phyloP scores from a whole-genome alignment of 2,797 vertebrate species.

The Hippoglossus hippoglossus region DNA sequence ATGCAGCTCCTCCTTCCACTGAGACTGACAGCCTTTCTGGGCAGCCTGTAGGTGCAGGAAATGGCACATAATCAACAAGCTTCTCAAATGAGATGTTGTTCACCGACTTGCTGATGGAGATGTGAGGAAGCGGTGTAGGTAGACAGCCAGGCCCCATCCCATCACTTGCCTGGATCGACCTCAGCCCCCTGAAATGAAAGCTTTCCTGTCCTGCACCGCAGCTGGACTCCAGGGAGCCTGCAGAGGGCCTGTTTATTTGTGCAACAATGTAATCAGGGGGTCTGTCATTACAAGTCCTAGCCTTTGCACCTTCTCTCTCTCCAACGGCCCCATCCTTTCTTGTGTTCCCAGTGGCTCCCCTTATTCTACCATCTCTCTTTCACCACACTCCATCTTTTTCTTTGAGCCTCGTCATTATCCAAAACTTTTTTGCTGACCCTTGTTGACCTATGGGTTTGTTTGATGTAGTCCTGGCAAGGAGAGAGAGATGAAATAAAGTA shows the following conservation, averaged over 20 bases:
- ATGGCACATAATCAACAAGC: constrained; percentile 57
- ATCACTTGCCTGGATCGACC: constrained; percentile 62
- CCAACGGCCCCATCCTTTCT: constrained; percentile 52
- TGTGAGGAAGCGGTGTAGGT: constrained; percentile 53
- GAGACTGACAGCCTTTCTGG: constrained; percentile 46
- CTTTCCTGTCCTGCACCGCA: constrained; percentile 75
- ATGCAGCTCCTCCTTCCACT: constrained; percentile 12
- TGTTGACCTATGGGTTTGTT: constrained; percentile 74
- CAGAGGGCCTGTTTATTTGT: constrained; percentile 82
- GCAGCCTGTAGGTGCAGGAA: constrained; percentile 54
- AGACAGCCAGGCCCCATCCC: constrained; percentile 64
- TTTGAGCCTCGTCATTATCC: constrained; percentile 77
- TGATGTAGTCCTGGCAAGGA: constrained; percentile 76
- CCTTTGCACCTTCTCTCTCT: constrained; percentile 76
- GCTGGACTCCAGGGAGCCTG: constrained; percentile 76
- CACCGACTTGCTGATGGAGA: constrained; percentile 66
- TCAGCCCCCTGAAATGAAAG: constrained; percentile 76
- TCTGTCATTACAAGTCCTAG: constrained; percentile 67
- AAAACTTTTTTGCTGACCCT: constrained; percentile 76
- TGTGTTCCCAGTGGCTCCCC: constrained; percentile 58
- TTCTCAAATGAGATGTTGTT: constrained; percentile 57
- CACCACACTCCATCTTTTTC: constrained; percentile 63
- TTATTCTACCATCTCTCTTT: constrained; percentile 66
- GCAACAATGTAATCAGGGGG: constrained; percentile 79
- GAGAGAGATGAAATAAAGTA: constrained; percentile 69